Base-by-base conservation (phyloP, 2,888 invertebrate genomes). In the Parapristionchus giblindavisi region DNA sequence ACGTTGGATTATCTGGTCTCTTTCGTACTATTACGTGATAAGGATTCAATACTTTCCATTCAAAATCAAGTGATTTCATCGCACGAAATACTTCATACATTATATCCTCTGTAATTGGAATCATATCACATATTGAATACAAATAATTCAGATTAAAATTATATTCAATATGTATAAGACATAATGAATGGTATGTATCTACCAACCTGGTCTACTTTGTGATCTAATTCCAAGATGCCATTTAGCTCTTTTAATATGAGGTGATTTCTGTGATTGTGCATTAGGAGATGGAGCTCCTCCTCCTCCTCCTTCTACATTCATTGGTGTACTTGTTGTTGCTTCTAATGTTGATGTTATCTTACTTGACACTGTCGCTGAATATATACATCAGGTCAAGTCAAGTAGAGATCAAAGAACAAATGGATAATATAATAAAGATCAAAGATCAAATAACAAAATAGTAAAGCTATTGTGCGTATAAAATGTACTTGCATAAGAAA, bases 41-140 rank as follows among this genome's bases (percentile, higher is more conserved):
- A 0, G 96, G 94, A 90, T 97, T 99, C 81, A 99, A 94, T 68
- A 97, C 94, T 90, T 97, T 98, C 99, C 99, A 99, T 89, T 99
- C 97, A 90, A 96, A 98, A 90, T 95, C 94, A 11, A 99, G 91
- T 1, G 94, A 93, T 89, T 97, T 97, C 99, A 99, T 99, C 0
- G 99, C 99, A 80, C 97, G 92, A 89, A 96, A 99, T 0, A 99
- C 99, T 90, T 99, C 99, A 89, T 96, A 93, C 99, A 99, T 99
- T 74, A 99, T 99, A 89, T 99, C 99, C 88, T 95, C 95, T 73
- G 75, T 56, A 82, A 72, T 61, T 11, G 14, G n/a, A 34, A n/a
- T 27, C 17, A n/a, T 17, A 27, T 38, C n/a, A 72, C 36, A 36
- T 29, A 11, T 56, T 27, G 3, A 56, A 27, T 56, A 4, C 27